Evolutionary conservation across 2,797 vertebrate genomes (phyloP).

Genomic region (Etheostoma nigrum): DNA sequence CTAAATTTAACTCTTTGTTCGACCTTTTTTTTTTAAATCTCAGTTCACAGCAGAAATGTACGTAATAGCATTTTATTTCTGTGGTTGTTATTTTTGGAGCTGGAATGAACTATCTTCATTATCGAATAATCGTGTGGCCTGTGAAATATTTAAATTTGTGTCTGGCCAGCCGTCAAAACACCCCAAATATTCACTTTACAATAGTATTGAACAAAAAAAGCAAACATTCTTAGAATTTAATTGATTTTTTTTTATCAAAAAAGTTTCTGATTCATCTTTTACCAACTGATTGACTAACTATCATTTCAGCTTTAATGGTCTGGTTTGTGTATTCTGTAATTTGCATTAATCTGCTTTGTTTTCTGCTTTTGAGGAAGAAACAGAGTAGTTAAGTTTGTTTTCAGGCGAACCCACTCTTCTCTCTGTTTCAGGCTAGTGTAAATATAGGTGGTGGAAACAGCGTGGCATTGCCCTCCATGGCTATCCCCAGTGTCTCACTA

Average conservation of each 20-base stretch:
- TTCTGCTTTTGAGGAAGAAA: background rate
- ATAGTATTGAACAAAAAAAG: background rate
- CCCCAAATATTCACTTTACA: background rate
- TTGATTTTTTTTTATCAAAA: background rate
- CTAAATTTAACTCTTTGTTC: too few species aligned
- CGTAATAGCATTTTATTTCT: background rate
- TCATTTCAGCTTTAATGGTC: background rate
- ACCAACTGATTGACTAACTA: background rate
- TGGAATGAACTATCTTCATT: background rate
- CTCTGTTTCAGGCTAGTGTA: conserved; percentile 58
- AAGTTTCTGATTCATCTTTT: background rate
- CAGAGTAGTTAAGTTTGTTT: background rate
- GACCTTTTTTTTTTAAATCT: too few species aligned
- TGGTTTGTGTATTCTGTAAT: background rate
- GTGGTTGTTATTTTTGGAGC: too few species aligned
- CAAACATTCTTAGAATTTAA: background rate
- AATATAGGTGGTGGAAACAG: conserved; percentile 78
- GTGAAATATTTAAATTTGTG: background rate
- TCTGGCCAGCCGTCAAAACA: background rate
- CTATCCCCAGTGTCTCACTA: conserved; percentile 73
- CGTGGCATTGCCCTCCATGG: conserved; percentile 74
- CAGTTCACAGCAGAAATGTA: background rate
- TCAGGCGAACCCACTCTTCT: background rate
- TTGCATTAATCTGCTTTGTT: background rate
- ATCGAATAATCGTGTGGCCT: background rate